Evolutionary conservation across 2,888 invertebrate genomes (phyloP), one percentile per base, ranked within the genome.

Genomic region (Chaetogeoica ovagalla): DNA sequence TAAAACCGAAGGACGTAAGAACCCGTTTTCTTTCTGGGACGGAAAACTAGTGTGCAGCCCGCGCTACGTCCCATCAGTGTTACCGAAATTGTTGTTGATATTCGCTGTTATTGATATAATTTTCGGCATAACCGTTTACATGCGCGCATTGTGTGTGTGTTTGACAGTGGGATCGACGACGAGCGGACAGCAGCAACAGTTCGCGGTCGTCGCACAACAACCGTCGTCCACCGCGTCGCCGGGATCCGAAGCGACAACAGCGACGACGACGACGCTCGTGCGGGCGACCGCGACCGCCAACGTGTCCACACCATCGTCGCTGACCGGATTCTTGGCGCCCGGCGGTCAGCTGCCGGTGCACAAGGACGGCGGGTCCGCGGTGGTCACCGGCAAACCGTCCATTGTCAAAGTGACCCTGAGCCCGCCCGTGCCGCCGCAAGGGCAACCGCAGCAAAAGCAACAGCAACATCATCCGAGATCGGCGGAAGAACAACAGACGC

Each of bases 241-340:
- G 8, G 43, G 43, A 43, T 43, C 43, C 43, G 43, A 30, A 39
- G 19, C 48, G 17, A 52, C 59, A 11, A 8, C 30, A 6, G 17
- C 77, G 21, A n/a, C 70, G 11, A 55, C 55, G 7, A n/a, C 55
- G 9, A 6, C 23, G 13, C 1, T 4, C 30, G 30, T 4, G 30
- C 30, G 4, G 30, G 2, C 55, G 48, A 2, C 55, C 30, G 4
- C 30, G 37, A 30, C 43, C 2, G 37, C 23, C 13, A 77, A 52
- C 69, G 62, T 21, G 37, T 82, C 82, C 82, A 81, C 75, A 57
- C 84, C 84, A 8, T 87, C 88, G 1, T 89, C 91, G 37, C 85
- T 91, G 30, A 90, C 92, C 39, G 90, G 91, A 37, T 86, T 92
- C 48, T 85, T 92, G 69, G 87, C 90, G 70, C 91, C 92, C 55